Evolutionary conservation across 2,888 invertebrate species (phyloP).

Genomic region (Brachyopa scutellaris): DNA sequence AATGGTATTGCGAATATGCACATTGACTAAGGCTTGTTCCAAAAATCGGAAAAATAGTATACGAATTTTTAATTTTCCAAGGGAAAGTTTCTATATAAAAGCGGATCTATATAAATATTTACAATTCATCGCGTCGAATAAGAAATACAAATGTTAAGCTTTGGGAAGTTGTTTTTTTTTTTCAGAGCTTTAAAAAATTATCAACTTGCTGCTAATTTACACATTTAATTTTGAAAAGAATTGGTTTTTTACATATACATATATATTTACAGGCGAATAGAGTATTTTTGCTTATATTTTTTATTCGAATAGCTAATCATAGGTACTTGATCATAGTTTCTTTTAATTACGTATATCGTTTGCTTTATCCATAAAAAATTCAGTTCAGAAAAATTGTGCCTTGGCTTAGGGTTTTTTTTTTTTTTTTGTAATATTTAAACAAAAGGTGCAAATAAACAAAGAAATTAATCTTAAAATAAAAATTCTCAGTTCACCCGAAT

Average conservation of each 20-base stretch:
- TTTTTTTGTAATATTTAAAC: no score
- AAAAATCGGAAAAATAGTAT: slow-evolving; percentile 72
- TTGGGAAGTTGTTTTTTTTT: slow-evolving; percentile 9
- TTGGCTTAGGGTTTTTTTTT: slow-evolving; percentile 5
- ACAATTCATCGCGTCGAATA: slow-evolving; percentile 45
- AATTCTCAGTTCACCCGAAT: no score
- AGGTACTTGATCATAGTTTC: slow-evolving; percentile 73
- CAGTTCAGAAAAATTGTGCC: slow-evolving; percentile 54
- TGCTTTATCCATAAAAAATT: slow-evolving; percentile 58
- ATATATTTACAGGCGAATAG: slow-evolving; percentile 75
- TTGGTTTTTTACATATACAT: slow-evolving; percentile 63
- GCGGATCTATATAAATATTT: slow-evolving; percentile 62
- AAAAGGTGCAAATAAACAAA: no score
- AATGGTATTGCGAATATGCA: slow-evolving; percentile 65
- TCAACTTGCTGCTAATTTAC: slow-evolving; percentile 50
- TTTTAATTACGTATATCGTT: slow-evolving; percentile 75
- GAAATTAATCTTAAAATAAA: no score
- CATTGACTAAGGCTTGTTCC: slow-evolving; percentile 71
- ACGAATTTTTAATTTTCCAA: slow-evolving; percentile 62
- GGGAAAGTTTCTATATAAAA: slow-evolving; percentile 53
- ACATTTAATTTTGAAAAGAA: slow-evolving; percentile 42
- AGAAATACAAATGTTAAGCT: slow-evolving; percentile 37
- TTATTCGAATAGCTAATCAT: slow-evolving; percentile 64
- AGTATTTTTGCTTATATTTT: slow-evolving; percentile 43
- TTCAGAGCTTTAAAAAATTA: slow-evolving; percentile 35